Percentiles rank a stretch among this genome's conserved stretches.
Evolutionary conservation across 2,888 invertebrate species (phyloP).

Genomic region (Ptychoptera albimana): DNA sequence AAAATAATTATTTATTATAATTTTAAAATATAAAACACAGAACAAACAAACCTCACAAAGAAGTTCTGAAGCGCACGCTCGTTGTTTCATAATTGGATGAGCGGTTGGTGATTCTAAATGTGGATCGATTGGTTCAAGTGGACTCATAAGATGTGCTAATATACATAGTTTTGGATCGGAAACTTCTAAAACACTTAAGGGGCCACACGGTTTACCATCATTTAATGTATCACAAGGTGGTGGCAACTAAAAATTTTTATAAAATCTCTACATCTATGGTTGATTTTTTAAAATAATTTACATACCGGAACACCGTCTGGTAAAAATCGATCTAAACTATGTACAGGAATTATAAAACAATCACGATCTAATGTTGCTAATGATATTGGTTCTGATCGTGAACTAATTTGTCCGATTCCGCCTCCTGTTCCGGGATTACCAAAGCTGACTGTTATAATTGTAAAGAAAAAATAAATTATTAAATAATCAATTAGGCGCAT

Average conservation of each 20-base stretch:
- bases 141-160: constrained; percentile 78
- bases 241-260: constrained; percentile 32
- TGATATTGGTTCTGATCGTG: constrained; percentile 50
- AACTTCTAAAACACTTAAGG: constrained; percentile 61
- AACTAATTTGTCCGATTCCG: constrained; percentile 12
- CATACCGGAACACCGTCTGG: constrained; percentile 76
- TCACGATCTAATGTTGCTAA: constrained; percentile 72
- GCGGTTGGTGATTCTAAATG: constrained; percentile 70
- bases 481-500: background rate
- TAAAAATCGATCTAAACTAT: constrained; percentile 72
- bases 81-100: constrained; percentile 63
- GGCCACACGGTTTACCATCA: constrained; percentile 33
- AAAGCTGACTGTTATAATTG: constrained; percentile 22
- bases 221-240: constrained; percentile 40
- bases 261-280: background rate
- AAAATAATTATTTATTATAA: background rate
- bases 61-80: constrained; percentile 59
- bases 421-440: constrained; percentile 17
- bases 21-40: background rate
- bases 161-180: constrained; percentile 82
- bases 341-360: constrained; percentile 86
- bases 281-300: constrained; percentile 6
- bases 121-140: constrained; percentile 71
- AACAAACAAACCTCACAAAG: constrained; percentile 45
- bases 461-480: background rate